These are phyloP conservation scores for Sebastes schlegelii DNA, from an alignment of 2,113 vertebrate genomes.

Conservation along the genomic window DNA sequence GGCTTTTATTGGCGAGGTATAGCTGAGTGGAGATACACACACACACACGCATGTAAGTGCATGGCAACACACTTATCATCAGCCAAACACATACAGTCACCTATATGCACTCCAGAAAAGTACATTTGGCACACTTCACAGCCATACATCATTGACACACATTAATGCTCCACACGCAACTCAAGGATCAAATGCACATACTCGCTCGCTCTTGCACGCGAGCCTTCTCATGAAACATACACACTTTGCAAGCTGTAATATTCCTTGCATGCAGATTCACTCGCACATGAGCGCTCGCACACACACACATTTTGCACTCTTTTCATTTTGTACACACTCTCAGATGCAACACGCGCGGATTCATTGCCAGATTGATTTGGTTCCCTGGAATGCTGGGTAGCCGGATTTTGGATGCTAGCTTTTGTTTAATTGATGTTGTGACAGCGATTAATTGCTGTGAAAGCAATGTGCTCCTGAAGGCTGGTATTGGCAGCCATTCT, in stretches of 20 bases:
- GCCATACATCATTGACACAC: slow-evolving; percentile 39
- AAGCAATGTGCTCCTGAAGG: slow-evolving; percentile 71
- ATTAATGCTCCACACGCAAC: slow-evolving; percentile 21
- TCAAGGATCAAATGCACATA: slow-evolving; percentile 30
- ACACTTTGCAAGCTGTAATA: too few relatives aligned
- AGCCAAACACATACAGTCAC: not conserved
- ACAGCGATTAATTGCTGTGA: slow-evolving; percentile 78
- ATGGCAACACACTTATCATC: not conserved
- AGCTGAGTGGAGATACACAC: slow-evolving; percentile 9
- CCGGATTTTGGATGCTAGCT: slow-evolving; percentile 61
- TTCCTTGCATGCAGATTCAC: too few relatives aligned
- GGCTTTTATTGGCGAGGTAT: slow-evolving; percentile 5
- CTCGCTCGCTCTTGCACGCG: not conserved
- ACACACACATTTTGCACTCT: not conserved
- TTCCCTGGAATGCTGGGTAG: slow-evolving; percentile 66
- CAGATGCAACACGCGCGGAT: slow-evolving; percentile 9
- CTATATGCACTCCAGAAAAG: not conserved
- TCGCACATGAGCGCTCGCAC: not conserved
- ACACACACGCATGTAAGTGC: not conserved
- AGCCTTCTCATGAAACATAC: slow-evolving; percentile 10
- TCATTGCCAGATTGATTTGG: slow-evolving; percentile 62
- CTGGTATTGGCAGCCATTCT: slow-evolving; percentile 47
- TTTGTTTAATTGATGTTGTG: slow-evolving; percentile 81
- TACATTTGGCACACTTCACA: slow-evolving; percentile 21
- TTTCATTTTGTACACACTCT: slow-evolving; percentile 21